Evolutionary conservation across 2,113 vertebrate genomes (phyloP).

Genomic region (Pelmatolapia mariae): DNA sequence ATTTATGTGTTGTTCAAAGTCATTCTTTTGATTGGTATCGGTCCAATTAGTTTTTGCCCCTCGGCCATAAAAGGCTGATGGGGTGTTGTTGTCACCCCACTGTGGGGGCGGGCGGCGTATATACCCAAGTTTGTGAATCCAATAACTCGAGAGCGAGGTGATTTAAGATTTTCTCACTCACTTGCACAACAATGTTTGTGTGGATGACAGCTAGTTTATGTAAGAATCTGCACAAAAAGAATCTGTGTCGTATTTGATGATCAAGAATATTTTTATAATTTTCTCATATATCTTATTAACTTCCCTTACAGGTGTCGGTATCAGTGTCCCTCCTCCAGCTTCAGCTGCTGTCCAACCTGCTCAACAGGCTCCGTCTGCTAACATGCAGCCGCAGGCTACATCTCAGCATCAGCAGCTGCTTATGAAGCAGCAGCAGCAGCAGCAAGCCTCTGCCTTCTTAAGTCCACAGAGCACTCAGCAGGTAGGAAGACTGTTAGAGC

Average conservation of each 20-base stretch:
- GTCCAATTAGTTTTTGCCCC: background rate
- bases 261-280: background rate
- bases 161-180: background rate
- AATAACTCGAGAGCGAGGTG: background rate
- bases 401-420: constrained; percentile 88
- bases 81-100: background rate
- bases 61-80: background rate
- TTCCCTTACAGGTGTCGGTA: constrained; percentile 20
- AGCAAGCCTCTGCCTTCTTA: constrained; percentile 47
- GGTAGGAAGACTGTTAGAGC: constrained; percentile 46
- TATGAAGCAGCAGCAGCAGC: constrained; percentile 79
- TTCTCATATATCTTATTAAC: background rate
- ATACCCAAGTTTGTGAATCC: background rate
- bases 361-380: constrained; percentile 61
- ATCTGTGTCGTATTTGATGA: background rate
- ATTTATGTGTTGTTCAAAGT: background rate
- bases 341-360: constrained; percentile 60
- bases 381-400: constrained; percentile 75
- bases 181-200: background rate
- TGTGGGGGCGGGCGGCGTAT: background rate
- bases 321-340: constrained; percentile 34
- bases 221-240: background rate
- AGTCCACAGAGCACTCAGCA: constrained; percentile 75
- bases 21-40: background rate
- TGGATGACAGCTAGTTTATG: background rate